Evolutionary conservation across 1,140 invertebrate species (phyloP), one percentile per base, ranked within the genome.

Genomic region (Bombus waltoni): DNA sequence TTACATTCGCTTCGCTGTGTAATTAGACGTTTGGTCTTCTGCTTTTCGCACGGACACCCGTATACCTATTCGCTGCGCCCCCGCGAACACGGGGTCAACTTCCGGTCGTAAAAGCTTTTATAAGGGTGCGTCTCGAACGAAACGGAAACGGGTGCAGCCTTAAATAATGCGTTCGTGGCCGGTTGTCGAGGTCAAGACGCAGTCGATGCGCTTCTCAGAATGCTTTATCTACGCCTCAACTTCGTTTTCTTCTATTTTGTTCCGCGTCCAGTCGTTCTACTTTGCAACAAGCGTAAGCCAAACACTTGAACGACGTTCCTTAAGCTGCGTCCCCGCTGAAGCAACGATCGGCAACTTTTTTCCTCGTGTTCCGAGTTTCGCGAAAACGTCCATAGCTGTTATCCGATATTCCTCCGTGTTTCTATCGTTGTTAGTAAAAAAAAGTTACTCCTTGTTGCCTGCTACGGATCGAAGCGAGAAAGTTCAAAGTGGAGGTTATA

Each of bases 91-190:
- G 85, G 89, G 90, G 88, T 93, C 91, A 87, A 93, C 92, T 94
- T 94, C 93, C 93, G 92, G 90, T 90, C 91, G 90, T 94, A 93
- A 94, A 92, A 79, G 81, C 83, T 77, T 90, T 90, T 92, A 80
- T 91, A 93, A 93, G 92, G 92, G 89, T 89, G 92, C 89, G 92
- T 90, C 73, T 88, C 87, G 86, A 59, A 62, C 87, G 83, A 83
- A 91, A 89, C 89, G 89, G 88, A 90, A 90, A 89, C 88, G 85
- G 89, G 85, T 68, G 89, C 88, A 87, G 85, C 85, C 78, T 89
- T 84, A 84, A 71, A 82, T 85, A 87, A 89, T 84, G 81, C 78
- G 53, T 59, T 2, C 57, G 65, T 38, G 42, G 47, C 35, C 62
- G 70, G 70, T 35, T 53, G 47, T 53, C 47, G 47, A 77, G 79